Evolutionary conservation across 64 coral and sea anemone species (phyloP).

Genomic region (Pachyseris speciosa): DNA sequence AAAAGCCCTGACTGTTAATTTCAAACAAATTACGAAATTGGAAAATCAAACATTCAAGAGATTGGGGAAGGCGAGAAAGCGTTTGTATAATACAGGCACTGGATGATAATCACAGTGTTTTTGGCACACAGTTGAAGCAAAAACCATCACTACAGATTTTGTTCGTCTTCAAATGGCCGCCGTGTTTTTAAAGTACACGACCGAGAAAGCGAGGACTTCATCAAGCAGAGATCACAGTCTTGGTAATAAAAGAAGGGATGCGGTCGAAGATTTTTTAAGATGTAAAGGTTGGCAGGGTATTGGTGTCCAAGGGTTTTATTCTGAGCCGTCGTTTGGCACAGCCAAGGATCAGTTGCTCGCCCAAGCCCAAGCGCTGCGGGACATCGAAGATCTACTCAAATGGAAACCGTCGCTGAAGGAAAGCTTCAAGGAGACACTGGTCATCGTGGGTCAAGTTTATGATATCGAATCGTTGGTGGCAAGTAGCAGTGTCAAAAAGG

Average conservation of each 20-base stretch:
- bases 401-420: slow-evolving; percentile 24
- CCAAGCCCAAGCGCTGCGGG: slow-evolving; percentile 1
- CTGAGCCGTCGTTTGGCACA: not conserved
- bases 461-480: slow-evolving; percentile 12
- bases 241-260: not conserved
- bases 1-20: not conserved
- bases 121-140: not conserved
- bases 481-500: not conserved
- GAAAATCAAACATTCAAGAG: slow-evolving; percentile 26
- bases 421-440: not conserved
- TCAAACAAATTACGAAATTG: slow-evolving; percentile 46
- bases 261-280: slow-evolving; percentile 4
- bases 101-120: not conserved
- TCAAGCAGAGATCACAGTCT: not conserved
- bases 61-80: not conserved
- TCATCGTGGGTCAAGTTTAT: slow-evolving; percentile 44
- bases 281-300: not conserved
- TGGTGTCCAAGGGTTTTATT: slow-evolving; percentile 20
- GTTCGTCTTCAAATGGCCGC: not conserved
- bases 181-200: not conserved
- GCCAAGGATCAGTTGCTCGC: slow-evolving; percentile 8
- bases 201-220: not conserved
- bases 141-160: no score
- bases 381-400: slow-evolving; percentile 36
- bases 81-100: not conserved